Evolutionary conservation across 2,888 invertebrate species (phyloP).

Genomic region (Lithophane semibrunnea): DNA sequence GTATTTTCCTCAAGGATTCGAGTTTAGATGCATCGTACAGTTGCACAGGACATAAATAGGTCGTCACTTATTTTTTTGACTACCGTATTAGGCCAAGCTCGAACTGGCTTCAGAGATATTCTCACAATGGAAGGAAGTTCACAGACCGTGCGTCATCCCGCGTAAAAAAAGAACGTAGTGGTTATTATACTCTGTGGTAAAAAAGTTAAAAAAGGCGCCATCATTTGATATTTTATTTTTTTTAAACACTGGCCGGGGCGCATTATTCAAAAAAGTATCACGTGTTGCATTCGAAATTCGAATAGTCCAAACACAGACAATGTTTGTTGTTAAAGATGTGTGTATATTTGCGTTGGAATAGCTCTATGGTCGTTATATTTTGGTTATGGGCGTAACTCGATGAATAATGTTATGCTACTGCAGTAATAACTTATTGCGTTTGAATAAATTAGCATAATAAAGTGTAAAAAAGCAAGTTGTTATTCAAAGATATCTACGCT

Average conservation of each 20-base stretch:
- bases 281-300: conserved; percentile 68
- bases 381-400: conserved; percentile 34
- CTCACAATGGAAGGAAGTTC: conserved; percentile 90
- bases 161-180: conserved; percentile 49
- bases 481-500: neutral
- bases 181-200: conserved; percentile 59
- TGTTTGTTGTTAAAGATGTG: conserved; percentile 62
- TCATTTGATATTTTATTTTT: conserved; percentile 77
- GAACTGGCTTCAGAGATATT: conserved; percentile 71
- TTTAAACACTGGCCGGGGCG: conserved; percentile 67
- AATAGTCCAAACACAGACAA: conserved; percentile 59
- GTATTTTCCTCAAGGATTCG: conserved; percentile 44
- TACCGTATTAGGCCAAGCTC: conserved; percentile 65
- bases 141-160: conserved; percentile 87
- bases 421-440: conserved; percentile 10
- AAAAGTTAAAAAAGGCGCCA: conserved; percentile 74
- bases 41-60: conserved; percentile 60
- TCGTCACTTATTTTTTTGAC: conserved; percentile 62
- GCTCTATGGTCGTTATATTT: conserved; percentile 38
- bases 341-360: conserved; percentile 47
- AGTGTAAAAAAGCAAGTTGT: neutral
- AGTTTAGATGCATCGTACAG: conserved; percentile 30
- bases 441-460: conserved; percentile 41
- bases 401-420: conserved; percentile 31
- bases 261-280: conserved; percentile 67